Base-by-base conservation (phyloP, 2,113 vertebrate species). In the Proteles cristata region DNA sequence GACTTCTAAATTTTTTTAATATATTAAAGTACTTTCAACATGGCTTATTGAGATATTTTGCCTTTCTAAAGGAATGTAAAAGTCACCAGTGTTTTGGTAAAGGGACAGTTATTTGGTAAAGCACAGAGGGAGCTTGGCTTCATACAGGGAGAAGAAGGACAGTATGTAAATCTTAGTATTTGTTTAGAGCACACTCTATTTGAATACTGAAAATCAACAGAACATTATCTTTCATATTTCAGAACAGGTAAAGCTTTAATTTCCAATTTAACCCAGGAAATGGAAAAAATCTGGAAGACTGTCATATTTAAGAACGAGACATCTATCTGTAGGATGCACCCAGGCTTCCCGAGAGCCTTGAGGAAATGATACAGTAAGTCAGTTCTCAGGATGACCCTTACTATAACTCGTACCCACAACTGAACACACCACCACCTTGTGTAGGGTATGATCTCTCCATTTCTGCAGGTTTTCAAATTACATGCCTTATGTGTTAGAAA, bases 221-320 rank as follows among this genome's bases (percentile, higher is more conserved):
- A 31, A 23, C 4, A 93, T 88, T 48, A 11, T 53, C 21, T 79
- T 90, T 85, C 86, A 58, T 35, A 85, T 88, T 33, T 93, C 23
- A 82, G 48, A 88, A 77, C 2, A 77, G 5, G 11, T 12, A n/a
- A 73, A 77, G 33, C 39, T 84, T 89, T 79, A 63, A 88, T 92
- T 95, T 95, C 73, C 19, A 94, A n/a, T 65, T 80, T 96, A 96
- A 88, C 68, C 14, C 33, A 90, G 25, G 45, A 68, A 92, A 55
- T 11, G 35, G n/a, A 15, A 93, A 66, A 95, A 81, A 33, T 73
- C 58, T 94, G 28, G 68, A 88, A 88, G 77, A 74, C 39, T 48
- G 23, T 69, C 15, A 17, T 39, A 39, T 69, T 68, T 73, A 87
- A 86, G 63, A 68, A 84, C 31, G 33, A 84, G 88, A 48, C 19